Base-by-base conservation (phyloP, 2,113 vertebrate species). In the Barnardius zonarius region DNA sequence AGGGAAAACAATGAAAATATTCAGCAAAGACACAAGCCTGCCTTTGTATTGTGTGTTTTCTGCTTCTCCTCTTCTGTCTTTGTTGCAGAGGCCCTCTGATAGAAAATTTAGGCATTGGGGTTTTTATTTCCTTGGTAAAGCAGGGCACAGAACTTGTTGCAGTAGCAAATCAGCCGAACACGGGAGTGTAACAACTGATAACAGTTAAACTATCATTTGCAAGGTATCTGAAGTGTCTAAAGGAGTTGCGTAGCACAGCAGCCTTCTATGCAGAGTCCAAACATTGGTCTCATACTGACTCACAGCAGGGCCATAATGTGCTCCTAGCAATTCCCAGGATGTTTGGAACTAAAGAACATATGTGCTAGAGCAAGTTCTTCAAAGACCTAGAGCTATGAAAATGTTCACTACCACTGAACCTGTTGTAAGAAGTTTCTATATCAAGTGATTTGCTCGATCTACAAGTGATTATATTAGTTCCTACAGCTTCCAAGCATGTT, bases 1-100 rank as follows among this genome's bases (percentile, higher is more conserved):
- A 83, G 88, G 95, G 92, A 72, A 80, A 93, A 96, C 49, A 85
- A 85, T 73, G 91, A 93, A 95, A 96, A 94, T 91, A 96, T 89
- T 95, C 86, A 90, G 74, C 69, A 82, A 90, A 96, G 90, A 95
- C 78, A 93, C 74, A 96, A 84, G 57, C 61, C 75, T 94, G 55
- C 90, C 93, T 94, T 96, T 95, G 91, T 95, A 23, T 62, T 82
- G n/a, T 88, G 49, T 94, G 52, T 92, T 95, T 93, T 91, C 80
- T 88, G 17, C 79, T 96, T 95, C 83, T 93, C 15, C 69, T 73
- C 44, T 68, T 91, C 84, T 95, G 52, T 90, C 92, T 92, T 90
- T 76, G 76, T 69, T 90, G 30, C 31, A 13, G 52, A 89, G 44
- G 44, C 41, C 37, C 66, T 84, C 49, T 66, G 48, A 41, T 73